These are phyloP conservation scores for Diarsia brunnea DNA, from an alignment of 2,888 invertebrate genomes.

Conservation along the genomic window DNA sequence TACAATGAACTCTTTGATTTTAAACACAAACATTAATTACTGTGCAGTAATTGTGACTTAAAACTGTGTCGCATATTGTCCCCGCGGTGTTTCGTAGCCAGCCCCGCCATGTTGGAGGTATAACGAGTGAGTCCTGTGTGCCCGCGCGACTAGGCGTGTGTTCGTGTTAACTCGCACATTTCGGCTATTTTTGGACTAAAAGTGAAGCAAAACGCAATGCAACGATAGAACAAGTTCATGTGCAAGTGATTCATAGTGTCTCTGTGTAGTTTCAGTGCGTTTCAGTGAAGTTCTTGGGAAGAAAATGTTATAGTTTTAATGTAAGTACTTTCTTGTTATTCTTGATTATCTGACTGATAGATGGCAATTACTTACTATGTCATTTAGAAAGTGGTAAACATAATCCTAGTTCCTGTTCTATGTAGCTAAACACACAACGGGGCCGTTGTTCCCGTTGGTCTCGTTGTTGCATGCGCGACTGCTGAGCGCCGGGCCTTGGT, in stretches of 20 bases:
- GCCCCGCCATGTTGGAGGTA: constrained; percentile 24
- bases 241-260: constrained; percentile 56
- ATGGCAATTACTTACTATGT: neutral
- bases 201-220: constrained; percentile 50
- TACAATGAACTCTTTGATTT: constrained; percentile 83
- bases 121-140: constrained; percentile 51
- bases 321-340: constrained; percentile 42
- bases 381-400: neutral
- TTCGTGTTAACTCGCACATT: constrained; percentile 45
- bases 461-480: too few species aligned
- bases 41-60: constrained; percentile 75
- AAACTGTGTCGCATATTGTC: constrained; percentile 71
- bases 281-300: constrained; percentile 21
- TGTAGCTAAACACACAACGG: too few species aligned
- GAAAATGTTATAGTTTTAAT: constrained; percentile 14
- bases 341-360: neutral
- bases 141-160: constrained; percentile 74
- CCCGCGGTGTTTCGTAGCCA: constrained; percentile 27
- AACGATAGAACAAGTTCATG: constrained; percentile 48
- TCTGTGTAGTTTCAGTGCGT: constrained; percentile 29
- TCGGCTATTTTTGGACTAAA: constrained; percentile 60
- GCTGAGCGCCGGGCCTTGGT: too few species aligned
- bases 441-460: too few species aligned
- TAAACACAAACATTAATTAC: constrained; percentile 72
- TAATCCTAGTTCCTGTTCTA: neutral